A percentile compares a stretch with the other conserved stretches of the same genome.
Conservation (phyloP, 2,113 vertebrate species). For the Eidolon helvum region DNA sequence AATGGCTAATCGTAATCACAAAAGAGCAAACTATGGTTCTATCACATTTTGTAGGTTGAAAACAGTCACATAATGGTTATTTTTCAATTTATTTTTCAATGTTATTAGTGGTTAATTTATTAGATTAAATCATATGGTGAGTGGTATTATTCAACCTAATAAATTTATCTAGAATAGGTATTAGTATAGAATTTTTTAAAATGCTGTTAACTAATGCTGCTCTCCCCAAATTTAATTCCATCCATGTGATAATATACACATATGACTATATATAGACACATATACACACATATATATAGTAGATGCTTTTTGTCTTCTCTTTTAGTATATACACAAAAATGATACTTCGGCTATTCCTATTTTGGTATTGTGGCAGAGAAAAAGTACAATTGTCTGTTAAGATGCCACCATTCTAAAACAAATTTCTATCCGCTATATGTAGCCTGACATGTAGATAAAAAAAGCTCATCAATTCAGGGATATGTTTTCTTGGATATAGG, state of each 20-base stretch:
- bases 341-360: neutral
- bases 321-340: neutral
- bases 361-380: neutral
- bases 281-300: neutral
- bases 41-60: neutral
- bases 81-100: neutral
- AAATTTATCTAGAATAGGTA: neutral
- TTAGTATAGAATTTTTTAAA: neutral
- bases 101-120: too few relatives aligned
- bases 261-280: neutral
- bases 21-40: neutral
- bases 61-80: neutral
- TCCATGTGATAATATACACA: neutral
- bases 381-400: neutral
- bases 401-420: neutral
- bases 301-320: neutral
- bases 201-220: neutral
- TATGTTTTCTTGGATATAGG: neutral
- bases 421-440: neutral
- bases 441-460: neutral
- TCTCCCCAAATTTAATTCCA: neutral
- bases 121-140: too few relatives aligned
- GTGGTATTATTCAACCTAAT: neutral
- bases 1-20: neutral
- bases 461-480: neutral